Evolutionary conservation across 2,113 vertebrate genomes (phyloP).

Genomic region (Chroicocephalus ridibundus): DNA sequence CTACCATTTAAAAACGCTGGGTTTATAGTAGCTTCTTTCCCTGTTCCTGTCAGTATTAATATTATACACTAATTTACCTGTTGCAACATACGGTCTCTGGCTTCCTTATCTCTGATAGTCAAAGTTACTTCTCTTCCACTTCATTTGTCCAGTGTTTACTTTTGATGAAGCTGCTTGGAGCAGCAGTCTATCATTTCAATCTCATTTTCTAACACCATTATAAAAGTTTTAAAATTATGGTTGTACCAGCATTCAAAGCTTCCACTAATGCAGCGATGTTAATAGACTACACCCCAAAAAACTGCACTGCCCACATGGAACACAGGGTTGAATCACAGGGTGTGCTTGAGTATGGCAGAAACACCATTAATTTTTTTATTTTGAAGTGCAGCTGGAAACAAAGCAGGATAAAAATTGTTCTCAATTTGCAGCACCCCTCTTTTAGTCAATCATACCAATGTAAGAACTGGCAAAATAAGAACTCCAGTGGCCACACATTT

Average conservation of each 20-base stretch:
- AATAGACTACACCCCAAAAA: not conserved
- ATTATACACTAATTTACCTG: not conserved
- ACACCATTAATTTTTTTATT: not conserved
- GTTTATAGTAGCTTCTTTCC: not conserved
- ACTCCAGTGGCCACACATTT: not conserved
- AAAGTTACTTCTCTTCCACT: not conserved
- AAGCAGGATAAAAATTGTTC: not conserved
- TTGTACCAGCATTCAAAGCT: not conserved
- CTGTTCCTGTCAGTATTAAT: not conserved
- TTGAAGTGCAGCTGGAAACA: not conserved
- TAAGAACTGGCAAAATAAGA: not conserved
- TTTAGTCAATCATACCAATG: not conserved
- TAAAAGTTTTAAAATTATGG: not conserved
- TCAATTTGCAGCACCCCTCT: not conserved
- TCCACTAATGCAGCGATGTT: not conserved
- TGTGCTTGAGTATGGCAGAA: not conserved
- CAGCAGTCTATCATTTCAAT: not conserved
- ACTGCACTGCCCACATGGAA: not conserved
- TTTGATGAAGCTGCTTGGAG: not conserved
- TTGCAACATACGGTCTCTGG: not conserved
- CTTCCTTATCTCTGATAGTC: not conserved
- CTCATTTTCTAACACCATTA: not conserved
- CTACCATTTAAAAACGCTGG: not conserved
- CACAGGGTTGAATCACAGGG: fast-evolving
- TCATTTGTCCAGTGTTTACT: not conserved